Base-by-base conservation (phyloP, 1,140 invertebrate species). In the Whitmania pigra region DNA sequence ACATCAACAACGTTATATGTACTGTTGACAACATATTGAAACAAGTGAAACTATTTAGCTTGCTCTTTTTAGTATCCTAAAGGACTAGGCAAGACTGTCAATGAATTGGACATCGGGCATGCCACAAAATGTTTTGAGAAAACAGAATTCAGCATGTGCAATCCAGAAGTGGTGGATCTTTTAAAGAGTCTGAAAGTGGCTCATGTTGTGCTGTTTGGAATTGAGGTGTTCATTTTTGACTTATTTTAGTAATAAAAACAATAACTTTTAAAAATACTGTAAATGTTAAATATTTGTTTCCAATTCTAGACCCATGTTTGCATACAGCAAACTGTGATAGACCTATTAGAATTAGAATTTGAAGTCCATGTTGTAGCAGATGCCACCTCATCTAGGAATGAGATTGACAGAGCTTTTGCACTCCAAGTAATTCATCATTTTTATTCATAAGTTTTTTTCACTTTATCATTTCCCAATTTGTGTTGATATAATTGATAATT, bases 351-450 rank as follows among this genome's bases (percentile, higher is more conserved):
- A 13, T 81, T 83, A 71, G 86, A 86, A 43, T 84, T 85, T 71
- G 83, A 87, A 74, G 92, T 94, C 0, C 91, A 94, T 81, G 83
- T 93, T 49, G 85, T 93, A 9, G 92, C 90, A 43, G 92, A 95
- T 81, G 92, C 89, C 43, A 87, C 87, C 72, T 88, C 88, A 0
- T 93, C 91, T 5, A 77, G 87, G 53, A 83, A 79, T 66, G 82
- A 80, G 74, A 78, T 78, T 74, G 79, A 82, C 71, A 75, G 80
- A 72, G 43, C 77, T 60, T 84, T 81, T 78, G 83, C 84, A 20
- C 86, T 86, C 75, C 85, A 91, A 86, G 87, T 90, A 77, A 83
- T 91, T 80, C 85, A 86, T 75, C 83, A 85, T 75, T 43, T 0
- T 69, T 0, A 69, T 69, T 43, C 27, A 68, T 68, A 25, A 20